These are phyloP conservation scores for Cyprinodon tularosa DNA, from an alignment of 2,113 vertebrate genomes.

Conservation along the genomic window DNA sequence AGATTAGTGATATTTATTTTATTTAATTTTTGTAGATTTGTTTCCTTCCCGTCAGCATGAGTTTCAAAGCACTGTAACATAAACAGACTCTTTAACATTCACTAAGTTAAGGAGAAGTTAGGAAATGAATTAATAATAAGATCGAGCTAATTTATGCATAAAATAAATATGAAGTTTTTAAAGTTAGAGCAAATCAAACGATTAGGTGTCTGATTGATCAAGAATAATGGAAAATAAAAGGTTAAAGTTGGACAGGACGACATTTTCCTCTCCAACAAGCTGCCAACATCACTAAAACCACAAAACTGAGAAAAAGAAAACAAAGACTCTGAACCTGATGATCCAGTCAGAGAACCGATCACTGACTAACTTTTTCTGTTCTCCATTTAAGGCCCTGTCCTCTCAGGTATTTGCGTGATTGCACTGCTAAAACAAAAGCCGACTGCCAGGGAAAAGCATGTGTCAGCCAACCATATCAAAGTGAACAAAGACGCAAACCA, in stretches of 20 bases:
- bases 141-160: background rate
- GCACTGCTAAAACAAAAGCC: conserved; percentile 11
- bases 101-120: background rate
- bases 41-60: background rate
- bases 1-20: background rate
- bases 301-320: background rate
- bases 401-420: conserved; percentile 6
- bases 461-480: conserved; percentile 13
- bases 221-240: background rate
- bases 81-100: background rate
- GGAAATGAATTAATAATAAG: background rate
- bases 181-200: background rate
- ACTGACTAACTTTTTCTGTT: background rate
- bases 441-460: background rate
- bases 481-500: conserved; percentile 44
- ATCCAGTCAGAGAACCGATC: background rate
- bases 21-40: background rate
- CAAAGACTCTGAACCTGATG: conserved; percentile 29
- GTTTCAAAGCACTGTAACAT: background rate
- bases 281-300: background rate
- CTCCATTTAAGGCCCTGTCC: conserved; percentile 22
- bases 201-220: background rate
- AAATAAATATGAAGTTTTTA: background rate
- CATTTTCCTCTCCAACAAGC: background rate
- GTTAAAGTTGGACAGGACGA: background rate